A percentile compares a stretch with the other conserved stretches of the same genome.
These are phyloP conservation scores for Dyspetes luteomarginatus DNA, from an alignment of 2,888 invertebrate genomes.

Conservation along the genomic window DNA sequence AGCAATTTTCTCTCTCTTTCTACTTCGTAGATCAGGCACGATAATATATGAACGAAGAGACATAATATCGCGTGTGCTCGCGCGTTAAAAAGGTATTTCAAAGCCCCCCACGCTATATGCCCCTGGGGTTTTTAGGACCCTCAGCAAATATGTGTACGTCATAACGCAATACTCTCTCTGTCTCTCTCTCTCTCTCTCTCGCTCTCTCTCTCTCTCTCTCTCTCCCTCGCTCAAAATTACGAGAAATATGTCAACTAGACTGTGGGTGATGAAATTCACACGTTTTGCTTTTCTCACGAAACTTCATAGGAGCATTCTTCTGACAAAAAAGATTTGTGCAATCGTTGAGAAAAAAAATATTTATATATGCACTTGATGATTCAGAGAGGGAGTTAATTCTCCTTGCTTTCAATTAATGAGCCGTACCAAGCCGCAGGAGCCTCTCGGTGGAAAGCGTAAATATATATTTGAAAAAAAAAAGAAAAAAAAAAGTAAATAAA, in stretches of 20 bases:
- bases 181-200: constrained; percentile 7
- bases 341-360: background rate
- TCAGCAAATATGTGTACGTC: background rate
- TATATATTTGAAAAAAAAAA: background rate
- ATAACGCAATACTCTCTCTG: constrained; percentile 19
- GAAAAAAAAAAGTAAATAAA: background rate
- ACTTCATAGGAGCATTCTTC: background rate
- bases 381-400: background rate
- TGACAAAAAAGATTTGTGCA: background rate
- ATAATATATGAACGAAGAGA: constrained; percentile 48
- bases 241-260: constrained; percentile 3
- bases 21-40: constrained; percentile 37
- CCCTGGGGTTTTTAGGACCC: background rate
- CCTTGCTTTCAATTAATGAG: background rate
- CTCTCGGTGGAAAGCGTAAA: background rate
- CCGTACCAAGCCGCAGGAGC: background rate
- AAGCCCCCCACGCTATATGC: background rate
- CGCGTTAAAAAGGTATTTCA: constrained; percentile 44
- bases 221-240: background rate
- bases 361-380: background rate
- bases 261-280: constrained; percentile 11
- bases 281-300: background rate
- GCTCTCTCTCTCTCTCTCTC: constrained; percentile 7
- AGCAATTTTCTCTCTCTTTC: constrained; percentile 36
- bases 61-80: constrained; percentile 49